A percentile compares a stretch with the other conserved stretches of the same genome.
Evolutionary conservation across 2,888 invertebrate species (phyloP).

Genomic region (Drosophila sordidula): DNA sequence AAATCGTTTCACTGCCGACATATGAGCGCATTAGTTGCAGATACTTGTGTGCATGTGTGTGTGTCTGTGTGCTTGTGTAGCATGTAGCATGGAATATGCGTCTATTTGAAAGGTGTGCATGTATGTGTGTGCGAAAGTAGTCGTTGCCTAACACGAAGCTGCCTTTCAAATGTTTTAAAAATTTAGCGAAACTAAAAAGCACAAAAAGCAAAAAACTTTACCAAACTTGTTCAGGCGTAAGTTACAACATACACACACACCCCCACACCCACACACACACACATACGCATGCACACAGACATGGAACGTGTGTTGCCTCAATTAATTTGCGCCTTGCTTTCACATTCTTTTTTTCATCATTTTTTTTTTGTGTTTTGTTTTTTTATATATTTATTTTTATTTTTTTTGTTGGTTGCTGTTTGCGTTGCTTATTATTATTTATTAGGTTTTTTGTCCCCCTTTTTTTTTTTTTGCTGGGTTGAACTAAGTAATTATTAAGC

Average conservation of each 20-base stretch:
- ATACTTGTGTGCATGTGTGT: constrained; percentile 6
- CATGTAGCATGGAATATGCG: constrained; percentile 19
- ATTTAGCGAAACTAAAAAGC: constrained; percentile 58
- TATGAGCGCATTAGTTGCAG: constrained; percentile 17
- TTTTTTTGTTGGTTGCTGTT: constrained; percentile 19
- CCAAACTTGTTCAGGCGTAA: constrained; percentile 41
- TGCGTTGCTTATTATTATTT: constrained; percentile 50
- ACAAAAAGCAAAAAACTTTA: constrained; percentile 37
- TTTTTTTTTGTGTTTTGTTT: constrained; percentile 5
- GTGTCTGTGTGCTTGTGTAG: constrained; percentile 13
- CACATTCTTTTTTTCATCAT: constrained; percentile 10
- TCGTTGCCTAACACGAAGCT: constrained; percentile 17
- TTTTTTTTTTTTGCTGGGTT: constrained; percentile 26
- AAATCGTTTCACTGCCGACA: constrained; percentile 35
- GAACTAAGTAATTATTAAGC: constrained; percentile 66
- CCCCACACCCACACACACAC: neutral
- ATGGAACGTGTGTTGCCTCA: constrained; percentile 48
- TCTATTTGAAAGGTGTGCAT: constrained; percentile 13
- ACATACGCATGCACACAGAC: neutral
- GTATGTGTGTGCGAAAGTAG: constrained; percentile 4
- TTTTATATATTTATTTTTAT: constrained; percentile 41
- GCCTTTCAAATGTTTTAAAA: constrained; percentile 59
- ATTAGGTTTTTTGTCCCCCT: constrained; percentile 29
- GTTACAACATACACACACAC: constrained; percentile 18
- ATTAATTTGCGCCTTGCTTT: constrained; percentile 49